Base-by-base conservation (phyloP, 2,797 vertebrate genomes). In the Chaenodraco wilsoni region DNA sequence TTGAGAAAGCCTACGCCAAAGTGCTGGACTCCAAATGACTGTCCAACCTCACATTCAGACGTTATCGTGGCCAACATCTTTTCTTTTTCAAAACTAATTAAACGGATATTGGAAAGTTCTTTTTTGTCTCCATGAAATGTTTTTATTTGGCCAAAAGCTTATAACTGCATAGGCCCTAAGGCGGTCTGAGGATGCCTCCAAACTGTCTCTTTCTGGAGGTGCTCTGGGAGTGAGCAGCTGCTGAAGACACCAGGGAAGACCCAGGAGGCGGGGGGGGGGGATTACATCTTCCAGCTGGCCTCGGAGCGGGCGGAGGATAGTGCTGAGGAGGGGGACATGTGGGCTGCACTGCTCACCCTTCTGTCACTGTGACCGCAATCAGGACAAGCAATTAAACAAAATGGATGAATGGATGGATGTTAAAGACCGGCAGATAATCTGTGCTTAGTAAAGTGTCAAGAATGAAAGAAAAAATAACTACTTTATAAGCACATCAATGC, bases 301-400 rank as follows among this genome's bases (percentile, higher is more conserved):
- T 72, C 51, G 10, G 37, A 81, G 44, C 43, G 62, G 55, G 12
- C 17, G 51, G 52, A 74, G 57, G 33, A 80, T 17, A 67, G 13
- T 23, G 57, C 74, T n/a, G 61, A 72, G 49, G n/a, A 51, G 19
- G 51, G 65, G 10, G 33, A 72, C 44, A 51, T 6, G 70, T 17
- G 21, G 14, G 19, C 48, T 15, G 43, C 48, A 59, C 62, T 19
- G 54, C 37, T 78, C 74, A n/a, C 43, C 67, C 61, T 40, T 56
- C 56, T 55, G 69, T 54, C 74, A 63, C 52, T 0, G 4, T 27
- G 72, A 87, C 82, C 80, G 60, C 82, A 75, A 85, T 88, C 81
- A 77, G 57, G 75, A 81, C 63, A 75, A 64, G 76, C 82, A 82
- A 88, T 87, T 84, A 83, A 77, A 76, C 33, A 37, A 66, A 65